Percentiles rank a stretch among this genome's conserved stretches.
Evolutionary conservation across 1,140 invertebrate genomes (phyloP).

Genomic region (Drosophila arawakana): DNA sequence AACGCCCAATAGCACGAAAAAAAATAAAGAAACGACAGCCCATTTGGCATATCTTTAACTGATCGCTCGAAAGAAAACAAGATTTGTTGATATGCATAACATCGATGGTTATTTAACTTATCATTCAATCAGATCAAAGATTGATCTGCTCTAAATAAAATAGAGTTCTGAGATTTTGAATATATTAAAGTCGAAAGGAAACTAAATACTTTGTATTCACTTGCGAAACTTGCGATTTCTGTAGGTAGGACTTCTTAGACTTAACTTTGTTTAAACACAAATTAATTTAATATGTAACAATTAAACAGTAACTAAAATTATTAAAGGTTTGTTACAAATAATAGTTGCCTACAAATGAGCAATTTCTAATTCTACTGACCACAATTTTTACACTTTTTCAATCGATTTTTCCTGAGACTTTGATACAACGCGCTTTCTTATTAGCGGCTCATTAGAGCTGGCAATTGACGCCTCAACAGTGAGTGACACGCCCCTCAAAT

Average conservation of each 20-base stretch:
- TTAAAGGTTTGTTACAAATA: no score
- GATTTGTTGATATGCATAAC: slow-evolving; percentile 1
- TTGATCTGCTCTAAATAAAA: neutral
- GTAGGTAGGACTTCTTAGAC: no score
- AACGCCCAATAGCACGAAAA: slow-evolving; percentile 21
- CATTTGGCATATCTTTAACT: slow-evolving; percentile 10
- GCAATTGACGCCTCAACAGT: slow-evolving; percentile 64
- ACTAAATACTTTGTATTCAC: no score
- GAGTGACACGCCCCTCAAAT: slow-evolving; percentile 53
- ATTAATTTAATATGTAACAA: no score
- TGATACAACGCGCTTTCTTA: slow-evolving; percentile 61
- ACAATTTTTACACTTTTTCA: no score
- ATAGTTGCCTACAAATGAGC: no score
- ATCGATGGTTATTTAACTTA: slow-evolving; percentile 24
- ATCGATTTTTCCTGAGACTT: neutral
- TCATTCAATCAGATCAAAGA: neutral
- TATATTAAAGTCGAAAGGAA: no score
- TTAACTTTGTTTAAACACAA: no score
- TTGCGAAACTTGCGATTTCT: no score
- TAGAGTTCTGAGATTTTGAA: neutral
- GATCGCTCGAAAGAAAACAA: neutral
- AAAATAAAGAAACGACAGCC: slow-evolving; percentile 23
- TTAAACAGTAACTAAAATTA: no score
- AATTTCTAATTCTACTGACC: no score
- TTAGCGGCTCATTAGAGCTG: slow-evolving; percentile 74